Evolutionary conservation across 2,888 invertebrate genomes (phyloP), one percentile per base, ranked within the genome.

Genomic region (Drosophila yooni): DNA sequence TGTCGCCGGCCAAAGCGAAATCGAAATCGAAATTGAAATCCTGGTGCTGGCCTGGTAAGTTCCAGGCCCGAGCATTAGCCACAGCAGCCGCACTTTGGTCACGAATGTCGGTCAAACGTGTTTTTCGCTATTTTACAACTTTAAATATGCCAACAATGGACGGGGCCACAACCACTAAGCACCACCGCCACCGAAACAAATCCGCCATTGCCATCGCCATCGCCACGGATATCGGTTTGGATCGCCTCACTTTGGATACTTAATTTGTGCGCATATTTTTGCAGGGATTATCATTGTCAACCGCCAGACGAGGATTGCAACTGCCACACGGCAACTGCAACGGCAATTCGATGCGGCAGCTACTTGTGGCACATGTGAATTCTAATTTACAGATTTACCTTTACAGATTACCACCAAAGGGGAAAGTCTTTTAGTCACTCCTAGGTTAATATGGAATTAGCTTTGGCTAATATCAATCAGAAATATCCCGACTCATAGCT

Each of bases 81-180:
- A 31, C 57, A 53, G 76, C 78, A 78, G 81, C 77, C 83, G 81
- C 76, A 82, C 82, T 79, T 79, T 78, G 88, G 87, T 87, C 87
- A 87, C 87, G 87, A 87, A 87, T 87, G 88, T 87, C 87, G 87
- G 87, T 87, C 87, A 87, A 87, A 87, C 87, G 89, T 87, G 87
- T 87, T 89, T 87, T 82, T 87, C 79, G 89, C 85, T 87, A 89
- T 87, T 87, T 87, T 87, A 89, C 87, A 87, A 89, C 88, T 89
- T 87, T 89, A 87, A 87, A 88, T 87, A 89, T 89, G 88, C 89
- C 87, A 87, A 89, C 85, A 85, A 88, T 88, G 87, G 79, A 82
- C 73, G 63, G 33, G 40, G 21, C 56, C n/a, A 52, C 63, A 43
- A 38, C 56, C 34, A 50, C 65, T 38, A 25, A 56, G 18, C 54